Evolutionary conservation across 2,797 vertebrate genomes (phyloP).

Genomic region (Tapera naevia): DNA sequence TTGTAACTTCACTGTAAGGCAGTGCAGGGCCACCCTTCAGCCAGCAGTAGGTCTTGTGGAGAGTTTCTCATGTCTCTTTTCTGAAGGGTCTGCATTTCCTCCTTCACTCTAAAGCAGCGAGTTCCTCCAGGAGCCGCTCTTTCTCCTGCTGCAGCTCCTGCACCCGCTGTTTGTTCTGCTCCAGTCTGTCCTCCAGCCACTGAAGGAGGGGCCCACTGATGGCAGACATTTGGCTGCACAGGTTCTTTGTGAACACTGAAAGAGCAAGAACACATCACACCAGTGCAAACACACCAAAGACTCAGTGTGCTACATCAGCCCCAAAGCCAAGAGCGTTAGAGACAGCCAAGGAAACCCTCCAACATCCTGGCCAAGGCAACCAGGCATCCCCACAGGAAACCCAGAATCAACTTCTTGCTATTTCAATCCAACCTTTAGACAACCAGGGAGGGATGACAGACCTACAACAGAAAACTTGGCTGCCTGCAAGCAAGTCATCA

Average conservation of each 20-base stretch:
- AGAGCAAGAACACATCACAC: not conserved
- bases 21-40: not conserved
- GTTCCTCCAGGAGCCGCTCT: slow-evolving; percentile 85
- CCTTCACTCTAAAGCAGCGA: slow-evolving; percentile 80
- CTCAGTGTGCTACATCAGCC: not conserved
- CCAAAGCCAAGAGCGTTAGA: not conserved
- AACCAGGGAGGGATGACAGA: not conserved
- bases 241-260: slow-evolving; percentile 96
- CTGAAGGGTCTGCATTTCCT: not conserved
- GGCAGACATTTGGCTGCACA: slow-evolving; percentile 98
- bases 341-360: not conserved
- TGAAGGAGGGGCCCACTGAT: slow-evolving; percentile 95
- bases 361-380: not conserved
- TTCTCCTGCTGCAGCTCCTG: slow-evolving; percentile 89
- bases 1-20: not conserved
- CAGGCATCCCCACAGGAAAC: not conserved
- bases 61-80: not conserved
- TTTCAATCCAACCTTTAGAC: not conserved
- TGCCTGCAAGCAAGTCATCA: not conserved
- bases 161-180: slow-evolving; percentile 90
- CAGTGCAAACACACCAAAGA: not conserved
- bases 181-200: slow-evolving; percentile 95
- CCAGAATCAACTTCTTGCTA: not conserved
- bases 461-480: not conserved
- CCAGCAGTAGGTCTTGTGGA: not conserved